Percentiles rank a stretch among this genome's conserved stretches.
Evolutionary conservation across 2,888 invertebrate species (phyloP).

Genomic region (Archips xylosteana): DNA sequence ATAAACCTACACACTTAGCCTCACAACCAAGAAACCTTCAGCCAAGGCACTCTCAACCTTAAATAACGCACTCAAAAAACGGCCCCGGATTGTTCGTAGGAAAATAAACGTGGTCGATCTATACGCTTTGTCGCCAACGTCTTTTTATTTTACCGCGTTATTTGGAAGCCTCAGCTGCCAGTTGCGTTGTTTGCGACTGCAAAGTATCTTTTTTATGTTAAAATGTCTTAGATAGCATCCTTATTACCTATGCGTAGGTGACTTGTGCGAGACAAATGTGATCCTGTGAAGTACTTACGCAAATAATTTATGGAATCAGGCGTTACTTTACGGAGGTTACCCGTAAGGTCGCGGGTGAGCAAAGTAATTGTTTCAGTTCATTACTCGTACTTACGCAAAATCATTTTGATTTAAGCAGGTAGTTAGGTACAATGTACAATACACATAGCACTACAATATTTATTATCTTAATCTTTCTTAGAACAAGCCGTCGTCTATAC

Average conservation of each 20-base stretch:
- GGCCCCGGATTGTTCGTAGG: conserved; percentile 26
- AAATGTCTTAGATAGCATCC: conserved; percentile 31
- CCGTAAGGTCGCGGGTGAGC: no score
- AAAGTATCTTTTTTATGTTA: conserved; percentile 41
- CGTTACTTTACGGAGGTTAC: no score
- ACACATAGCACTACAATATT: no score
- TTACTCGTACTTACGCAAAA: no score
- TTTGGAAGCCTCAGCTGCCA: conserved; percentile 81
- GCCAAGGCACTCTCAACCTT: conserved; percentile 55
- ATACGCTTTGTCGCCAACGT: conserved; percentile 80
- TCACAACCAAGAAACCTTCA: conserved; percentile 46
- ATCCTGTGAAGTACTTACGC: not conserved
- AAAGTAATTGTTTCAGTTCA: no score
- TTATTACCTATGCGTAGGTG: conserved; percentile 20
- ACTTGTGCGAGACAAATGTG: not conserved
- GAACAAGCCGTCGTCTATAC: no score
- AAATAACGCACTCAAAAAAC: conserved; percentile 32
- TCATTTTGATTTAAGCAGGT: no score
- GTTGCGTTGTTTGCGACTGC: conserved; percentile 57
- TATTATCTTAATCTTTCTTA: no score
- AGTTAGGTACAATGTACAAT: no score
- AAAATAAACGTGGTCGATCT: conserved; percentile 58
- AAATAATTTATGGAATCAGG: not conserved
- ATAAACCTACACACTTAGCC: conserved; percentile 71
- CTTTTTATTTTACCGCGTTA: conserved; percentile 84